Conservation (phyloP, 1,140 invertebrate genomes). For the Nasonia giraulti region DNA sequence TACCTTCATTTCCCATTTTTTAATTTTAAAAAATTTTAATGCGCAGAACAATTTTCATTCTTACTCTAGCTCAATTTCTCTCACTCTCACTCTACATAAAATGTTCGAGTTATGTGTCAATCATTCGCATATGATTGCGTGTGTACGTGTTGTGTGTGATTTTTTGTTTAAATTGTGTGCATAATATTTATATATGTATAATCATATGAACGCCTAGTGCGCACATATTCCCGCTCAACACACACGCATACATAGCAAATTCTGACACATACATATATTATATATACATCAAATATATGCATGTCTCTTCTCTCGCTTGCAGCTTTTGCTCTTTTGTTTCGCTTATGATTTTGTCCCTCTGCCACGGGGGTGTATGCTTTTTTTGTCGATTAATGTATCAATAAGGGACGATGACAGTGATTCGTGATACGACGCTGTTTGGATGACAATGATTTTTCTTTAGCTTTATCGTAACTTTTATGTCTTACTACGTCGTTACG, state of each 20-base stretch:
- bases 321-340: constrained; percentile 42
- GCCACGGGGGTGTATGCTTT: constrained; percentile 38
- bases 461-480: constrained; percentile 2
- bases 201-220: constrained; percentile 55
- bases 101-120: constrained; percentile 66
- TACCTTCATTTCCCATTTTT: constrained; percentile 55
- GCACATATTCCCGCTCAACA: constrained; percentile 59
- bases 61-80: not conserved
- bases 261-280: constrained; percentile 59
- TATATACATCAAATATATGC: constrained; percentile 57
- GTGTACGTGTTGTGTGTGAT: constrained; percentile 55
- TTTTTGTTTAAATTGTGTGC: constrained; percentile 53
- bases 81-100: constrained; percentile 65
- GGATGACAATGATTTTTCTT: constrained; percentile 40
- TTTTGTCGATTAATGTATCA: constrained; percentile 52
- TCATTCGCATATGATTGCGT: constrained; percentile 68
- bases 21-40: constrained; percentile 71
- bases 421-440: constrained; percentile 36
- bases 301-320: constrained; percentile 44
- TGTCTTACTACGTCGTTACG: constrained; percentile 17
- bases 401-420: constrained; percentile 59
- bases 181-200: constrained; percentile 58
- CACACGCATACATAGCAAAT: constrained; percentile 56
- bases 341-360: constrained; percentile 34
- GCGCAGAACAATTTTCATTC: constrained; percentile 65